phyloP scores from a whole-genome alignment of 2,113 vertebrate species.

The Recurvirostra avosetta region DNA sequence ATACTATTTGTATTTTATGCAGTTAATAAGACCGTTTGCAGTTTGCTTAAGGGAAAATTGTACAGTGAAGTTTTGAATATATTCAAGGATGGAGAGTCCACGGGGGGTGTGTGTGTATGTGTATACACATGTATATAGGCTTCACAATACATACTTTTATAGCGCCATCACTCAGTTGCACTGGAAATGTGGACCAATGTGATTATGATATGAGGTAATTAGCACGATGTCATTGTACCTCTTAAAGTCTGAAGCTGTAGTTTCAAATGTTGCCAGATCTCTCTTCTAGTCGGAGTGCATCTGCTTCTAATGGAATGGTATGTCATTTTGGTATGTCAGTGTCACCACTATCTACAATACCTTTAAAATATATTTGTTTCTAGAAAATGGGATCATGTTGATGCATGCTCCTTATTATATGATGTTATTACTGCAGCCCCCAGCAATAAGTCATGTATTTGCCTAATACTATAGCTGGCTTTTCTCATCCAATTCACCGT shows the following conservation, averaged over 20 bases:
- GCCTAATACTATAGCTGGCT: background rate
- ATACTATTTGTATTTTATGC: background rate
- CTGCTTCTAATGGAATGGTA: background rate
- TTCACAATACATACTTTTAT: background rate
- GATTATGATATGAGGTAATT: background rate
- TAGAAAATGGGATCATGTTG: background rate
- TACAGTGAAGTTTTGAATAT: background rate
- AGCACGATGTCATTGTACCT: background rate
- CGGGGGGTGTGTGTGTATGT: background rate
- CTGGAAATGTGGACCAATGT: background rate
- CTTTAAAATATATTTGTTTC: background rate
- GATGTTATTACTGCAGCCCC: background rate
- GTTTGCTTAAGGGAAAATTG: background rate
- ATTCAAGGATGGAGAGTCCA: background rate
- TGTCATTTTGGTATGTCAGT: background rate
- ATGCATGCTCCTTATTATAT: background rate
- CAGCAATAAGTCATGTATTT: background rate
- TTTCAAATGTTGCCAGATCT: background rate
- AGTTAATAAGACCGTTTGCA: background rate
- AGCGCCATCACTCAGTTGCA: background rate
- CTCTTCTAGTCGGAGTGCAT: background rate
- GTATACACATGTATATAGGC: background rate
- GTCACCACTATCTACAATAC: background rate
- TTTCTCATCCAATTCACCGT: background rate
- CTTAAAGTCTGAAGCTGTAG: background rate